Percentiles rank a stretch among this genome's conserved stretches.
Conservation (phyloP, 2,797 vertebrate species). For the Mycteria americana region DNA sequence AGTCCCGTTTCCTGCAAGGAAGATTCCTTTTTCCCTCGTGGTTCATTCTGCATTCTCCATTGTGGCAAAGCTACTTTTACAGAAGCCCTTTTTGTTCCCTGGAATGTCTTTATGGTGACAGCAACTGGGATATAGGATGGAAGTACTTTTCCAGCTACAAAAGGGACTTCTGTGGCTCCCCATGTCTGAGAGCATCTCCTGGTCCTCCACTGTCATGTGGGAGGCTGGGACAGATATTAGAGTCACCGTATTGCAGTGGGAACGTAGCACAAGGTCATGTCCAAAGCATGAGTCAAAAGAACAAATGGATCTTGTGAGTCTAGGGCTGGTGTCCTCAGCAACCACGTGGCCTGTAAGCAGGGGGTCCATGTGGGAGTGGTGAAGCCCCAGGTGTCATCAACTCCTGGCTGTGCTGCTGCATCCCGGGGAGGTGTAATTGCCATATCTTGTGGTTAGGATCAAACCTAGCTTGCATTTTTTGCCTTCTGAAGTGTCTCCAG, state of each 20-base stretch:
- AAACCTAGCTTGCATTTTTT: neutral
- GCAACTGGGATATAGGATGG: neutral
- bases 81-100: neutral
- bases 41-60: neutral
- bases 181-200: neutral
- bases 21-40: neutral
- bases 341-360: neutral
- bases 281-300: neutral
- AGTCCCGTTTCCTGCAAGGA: neutral
- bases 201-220: accelerated
- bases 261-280: neutral
- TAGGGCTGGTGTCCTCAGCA: neutral
- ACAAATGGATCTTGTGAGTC: neutral
- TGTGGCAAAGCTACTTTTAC: neutral
- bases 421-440: neutral
- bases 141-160: neutral
- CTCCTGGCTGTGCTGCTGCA: neutral
- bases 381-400: neutral
- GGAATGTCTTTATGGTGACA: neutral
- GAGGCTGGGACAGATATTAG: neutral
- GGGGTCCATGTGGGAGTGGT: neutral
- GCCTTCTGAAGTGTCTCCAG: neutral
- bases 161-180: neutral
- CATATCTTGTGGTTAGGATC: neutral
- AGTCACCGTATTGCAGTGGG: accelerated